phyloP scores from a whole-genome alignment of 2,113 vertebrate genomes.

The Hydropotes inermis region DNA sequence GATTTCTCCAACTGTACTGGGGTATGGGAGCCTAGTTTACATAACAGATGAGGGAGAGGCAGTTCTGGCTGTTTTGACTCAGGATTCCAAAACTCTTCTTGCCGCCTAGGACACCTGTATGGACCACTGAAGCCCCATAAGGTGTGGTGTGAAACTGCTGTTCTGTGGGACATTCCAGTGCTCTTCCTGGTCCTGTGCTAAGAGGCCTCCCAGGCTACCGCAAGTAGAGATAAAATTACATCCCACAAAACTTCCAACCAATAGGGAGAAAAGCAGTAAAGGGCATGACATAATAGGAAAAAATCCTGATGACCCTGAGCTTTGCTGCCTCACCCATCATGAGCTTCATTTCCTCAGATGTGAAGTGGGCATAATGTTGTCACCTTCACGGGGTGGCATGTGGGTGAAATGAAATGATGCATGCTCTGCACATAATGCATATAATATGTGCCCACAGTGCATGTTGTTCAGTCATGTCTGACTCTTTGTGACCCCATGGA shows the following conservation, averaged over 20 bases:
- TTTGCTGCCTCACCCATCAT: background rate
- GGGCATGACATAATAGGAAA: background rate
- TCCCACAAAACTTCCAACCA: background rate
- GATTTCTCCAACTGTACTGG: background rate
- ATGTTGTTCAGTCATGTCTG: background rate
- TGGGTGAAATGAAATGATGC: background rate
- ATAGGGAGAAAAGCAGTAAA: background rate
- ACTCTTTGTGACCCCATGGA: background rate
- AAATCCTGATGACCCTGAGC: background rate
- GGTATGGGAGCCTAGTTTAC: fast-evolving
- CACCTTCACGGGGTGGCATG: background rate
- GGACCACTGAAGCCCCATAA: background rate
- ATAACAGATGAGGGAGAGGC: background rate
- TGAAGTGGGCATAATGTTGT: background rate
- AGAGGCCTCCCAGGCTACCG: background rate
- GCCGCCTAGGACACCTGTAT: background rate
- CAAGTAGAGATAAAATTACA: background rate
- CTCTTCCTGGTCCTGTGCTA: background rate
- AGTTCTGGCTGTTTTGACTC: background rate
- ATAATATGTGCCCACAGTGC: background rate
- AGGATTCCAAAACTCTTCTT: background rate
- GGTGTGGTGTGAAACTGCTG: background rate
- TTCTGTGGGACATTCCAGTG: background rate
- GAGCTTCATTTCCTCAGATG: background rate
- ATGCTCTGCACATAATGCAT: fast-evolving